These are phyloP conservation scores for Eumacrocentrus americanus DNA, from an alignment of 2,888 invertebrate species.

Conservation along the genomic window DNA sequence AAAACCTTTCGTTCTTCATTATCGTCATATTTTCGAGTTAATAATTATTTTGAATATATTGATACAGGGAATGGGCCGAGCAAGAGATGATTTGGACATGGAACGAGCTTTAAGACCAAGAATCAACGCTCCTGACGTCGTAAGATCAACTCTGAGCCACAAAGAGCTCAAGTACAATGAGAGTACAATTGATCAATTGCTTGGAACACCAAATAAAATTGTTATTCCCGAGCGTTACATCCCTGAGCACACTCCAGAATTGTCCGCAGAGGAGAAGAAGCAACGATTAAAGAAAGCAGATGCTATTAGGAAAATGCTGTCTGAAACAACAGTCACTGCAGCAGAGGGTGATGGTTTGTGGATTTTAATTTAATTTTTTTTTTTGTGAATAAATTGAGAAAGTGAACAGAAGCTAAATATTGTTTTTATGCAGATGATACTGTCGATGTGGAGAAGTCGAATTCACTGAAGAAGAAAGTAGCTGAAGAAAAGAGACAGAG, in stretches of 20 bases:
- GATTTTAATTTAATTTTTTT: slow-evolving; percentile 1
- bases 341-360: slow-evolving; percentile 47
- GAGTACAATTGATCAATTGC: slow-evolving; percentile 83
- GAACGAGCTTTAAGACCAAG: slow-evolving; percentile 79
- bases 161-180: slow-evolving; percentile 74
- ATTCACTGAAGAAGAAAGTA: slow-evolving; percentile 72
- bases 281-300: slow-evolving; percentile 87
- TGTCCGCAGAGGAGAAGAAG: slow-evolving; percentile 84
- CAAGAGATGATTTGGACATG: slow-evolving; percentile 86
- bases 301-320: slow-evolving; percentile 88
- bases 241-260: slow-evolving; percentile 86
- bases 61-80: slow-evolving; percentile 64
- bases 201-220: slow-evolving; percentile 89
- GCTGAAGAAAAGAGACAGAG: slow-evolving; percentile 86
- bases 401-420: no score
- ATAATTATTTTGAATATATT: slow-evolving; percentile 9
- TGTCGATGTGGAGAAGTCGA: slow-evolving; percentile 51
- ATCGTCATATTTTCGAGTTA: neutral
- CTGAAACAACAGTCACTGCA: slow-evolving; percentile 69
- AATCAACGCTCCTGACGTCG: slow-evolving; percentile 84
- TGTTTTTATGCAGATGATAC: slow-evolving; percentile 44
- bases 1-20: slow-evolving; percentile 17
- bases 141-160: slow-evolving; percentile 77
- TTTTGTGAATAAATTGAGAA: no score
- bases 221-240: slow-evolving; percentile 91